Base-by-base conservation (phyloP, 2,113 vertebrate genomes). In the Amblyopsis rosae region DNA sequence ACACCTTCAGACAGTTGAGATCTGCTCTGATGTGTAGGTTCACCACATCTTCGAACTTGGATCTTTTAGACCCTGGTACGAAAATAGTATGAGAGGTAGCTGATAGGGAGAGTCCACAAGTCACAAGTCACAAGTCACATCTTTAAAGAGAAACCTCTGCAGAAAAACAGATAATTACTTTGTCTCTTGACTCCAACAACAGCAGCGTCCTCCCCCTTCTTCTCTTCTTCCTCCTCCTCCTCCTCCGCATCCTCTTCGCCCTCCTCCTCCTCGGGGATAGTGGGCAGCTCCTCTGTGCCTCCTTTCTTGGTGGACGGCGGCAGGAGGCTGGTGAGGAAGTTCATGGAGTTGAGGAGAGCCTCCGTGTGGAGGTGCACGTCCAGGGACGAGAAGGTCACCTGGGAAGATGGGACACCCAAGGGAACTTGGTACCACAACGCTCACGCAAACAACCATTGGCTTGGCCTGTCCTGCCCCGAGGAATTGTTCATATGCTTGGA, bases 341-440 rank as follows among this genome's bases (percentile, higher is more conserved):
- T 97, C 79, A 98, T 94, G 68, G 95, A 88, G 83, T 90, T 97
- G 53, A 99, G 88, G 46, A 99, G 92, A 77, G 96, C 94, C 89
- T 99, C 96, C 0, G 95, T 96, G 75, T 99, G 96, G 66, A 99
- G 93, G 89, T 98, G 95, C 72, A 98, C 80, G 86, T 99, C 97
- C 86, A 99, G 79, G 59, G 98, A 99, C 12, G 97, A 98, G 86
- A 99, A 97, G 82, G 94, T 95, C 75, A 92, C 92, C 93, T 94
- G 75, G 65, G 12, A 26, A 26, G 26, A 26, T 26, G 26, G 26
- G 26, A 26, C 26, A 26, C 26, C 26, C 26, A 10, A 6, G 9
- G 53, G 26, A 26, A 26, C 35, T 41, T 41, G 7, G 7, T 41
- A 5, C 35, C 35, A 41, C 35, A 41, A 41, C 35, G 7, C 35